Base-by-base conservation (phyloP, 1,140 invertebrate genomes). In the Drosophila sproati region DNA sequence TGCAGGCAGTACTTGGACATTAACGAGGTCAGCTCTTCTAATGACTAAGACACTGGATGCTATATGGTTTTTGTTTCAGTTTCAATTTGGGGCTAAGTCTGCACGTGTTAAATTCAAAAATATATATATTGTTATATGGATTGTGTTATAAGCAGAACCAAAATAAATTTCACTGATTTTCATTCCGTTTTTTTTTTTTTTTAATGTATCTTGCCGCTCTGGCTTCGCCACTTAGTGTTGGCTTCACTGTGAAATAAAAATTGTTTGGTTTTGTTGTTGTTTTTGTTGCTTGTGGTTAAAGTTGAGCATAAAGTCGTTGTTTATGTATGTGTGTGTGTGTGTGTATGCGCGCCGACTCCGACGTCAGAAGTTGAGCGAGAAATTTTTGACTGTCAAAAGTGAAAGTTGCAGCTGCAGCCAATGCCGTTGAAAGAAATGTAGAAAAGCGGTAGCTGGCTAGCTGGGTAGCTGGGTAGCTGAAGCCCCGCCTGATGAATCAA, bases 371-470 rank as follows among this genome's bases (percentile, higher is more conserved):
- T 75, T 88, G 77, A 87, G 70, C 83, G 83, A 87, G 83, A 87
- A 87, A 87, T 87, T 87, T 87, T 87, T 75, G 80, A 75, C 85
- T 89, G 85, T 78, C 85, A 89, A 89, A 89, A 89, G 85, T 89
- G 85, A 89, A 89, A 89, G 85, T 89, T 80, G 85, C 85, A 81
- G 86, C 85, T 89, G 85, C 77, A 69, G 64, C 77, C 80, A 57
- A 77, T 71, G 83, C 83, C 77, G 82, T 88, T 87, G 83, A 82
- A 87, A 80, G 80, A 82, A 88, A 87, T 68, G 77, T 89, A 83
- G 73, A 68, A 87, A 88, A 88, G 85, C 74, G 77, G 63, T 73
- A 63, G 67, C 37, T 51, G 63, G 51, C 10, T 50, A 20, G 20
- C 56, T 64, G 52, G 7, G 43, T 73, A 62, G 66, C 34, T 48